Percentiles rank a stretch among this genome's conserved stretches.
Conservation (phyloP, 2,888 invertebrate species). For the Cephalotes varians region DNA sequence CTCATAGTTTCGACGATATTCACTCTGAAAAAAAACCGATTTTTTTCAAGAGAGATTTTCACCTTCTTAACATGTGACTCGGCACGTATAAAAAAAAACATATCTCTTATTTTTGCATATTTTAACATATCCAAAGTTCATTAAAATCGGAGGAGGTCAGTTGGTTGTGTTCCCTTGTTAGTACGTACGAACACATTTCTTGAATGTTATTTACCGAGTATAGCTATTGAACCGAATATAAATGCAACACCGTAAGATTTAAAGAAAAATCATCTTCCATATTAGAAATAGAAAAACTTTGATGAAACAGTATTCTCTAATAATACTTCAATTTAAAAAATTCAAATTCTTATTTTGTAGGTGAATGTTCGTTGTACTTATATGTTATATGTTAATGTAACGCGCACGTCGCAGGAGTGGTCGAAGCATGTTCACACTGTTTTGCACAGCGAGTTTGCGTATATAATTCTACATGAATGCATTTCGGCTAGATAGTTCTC, state of each 20-base stretch:
- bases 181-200: neutral
- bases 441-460: neutral
- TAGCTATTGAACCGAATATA: neutral
- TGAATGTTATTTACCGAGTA: neutral
- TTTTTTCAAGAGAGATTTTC: too few species aligned
- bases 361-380: neutral
- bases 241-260: neutral
- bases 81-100: too few species aligned
- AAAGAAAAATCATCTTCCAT: neutral
- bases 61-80: too few species aligned
- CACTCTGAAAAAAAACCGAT: too few species aligned
- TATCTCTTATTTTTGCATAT: too few species aligned
- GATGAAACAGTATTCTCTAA: neutral
- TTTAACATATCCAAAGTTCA: too few species aligned
- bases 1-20: too few species aligned
- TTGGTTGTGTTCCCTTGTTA: too few species aligned
- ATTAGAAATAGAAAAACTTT: neutral
- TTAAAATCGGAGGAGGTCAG: too few species aligned
- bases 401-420: neutral
- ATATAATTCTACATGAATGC: neutral
- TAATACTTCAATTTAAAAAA: neutral
- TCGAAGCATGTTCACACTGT: neutral
- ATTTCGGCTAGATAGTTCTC: constrained; percentile 24
- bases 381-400: neutral
- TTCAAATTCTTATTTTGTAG: neutral